Evolutionary conservation across 2,888 invertebrate genomes (phyloP), one percentile per base, ranked within the genome.

Genomic region (Lepetodrilus schrolli): DNA sequence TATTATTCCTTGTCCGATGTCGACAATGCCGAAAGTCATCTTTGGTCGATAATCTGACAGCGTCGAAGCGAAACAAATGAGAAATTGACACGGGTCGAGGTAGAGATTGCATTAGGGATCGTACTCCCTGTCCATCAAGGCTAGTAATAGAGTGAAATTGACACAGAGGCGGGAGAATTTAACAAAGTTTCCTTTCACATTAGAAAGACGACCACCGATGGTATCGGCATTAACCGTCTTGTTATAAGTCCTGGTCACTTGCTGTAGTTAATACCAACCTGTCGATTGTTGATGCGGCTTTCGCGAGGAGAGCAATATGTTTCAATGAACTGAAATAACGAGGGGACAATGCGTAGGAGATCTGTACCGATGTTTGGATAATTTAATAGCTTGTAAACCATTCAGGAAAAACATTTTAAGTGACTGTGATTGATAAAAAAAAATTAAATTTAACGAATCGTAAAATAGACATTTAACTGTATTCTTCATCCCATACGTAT

Each of bases 41-140:
- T 17, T 58, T 34, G 34, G 58, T 34, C 58, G 58, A 58, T 58
- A 58, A 58, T 58, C 34, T 58, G 21, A 34, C 58, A 26, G 58
- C 58, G 58, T 58, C 58, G 58, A 58, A 30, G 58, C 58, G 58
- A 58, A 58, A 58, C 58, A 58, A 58, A 58, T 58, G 58, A 23
- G 58, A 58, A 58, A 58, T 58, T 58, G 58, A 58, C 58, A 58
- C 58, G 30, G 58, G 30, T 26, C 34, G 30, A 58, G 13, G 26
- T 17, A 58, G 21, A 34, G 58, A 58, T 58, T 58, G 58, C 30
- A 58, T 58, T 58, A 58, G 58, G 58, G 26, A 26, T 30, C 58
- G 26, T 34, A 30, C 58, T 58, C 58, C 30, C 30, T 30, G 58
- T 58, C 58, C 26, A 58, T 58, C 58, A 58, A 23, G n/a, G 58